These are phyloP conservation scores for Chaetops frenatus DNA, from an alignment of 2,113 vertebrate species.

Conservation along the genomic window DNA sequence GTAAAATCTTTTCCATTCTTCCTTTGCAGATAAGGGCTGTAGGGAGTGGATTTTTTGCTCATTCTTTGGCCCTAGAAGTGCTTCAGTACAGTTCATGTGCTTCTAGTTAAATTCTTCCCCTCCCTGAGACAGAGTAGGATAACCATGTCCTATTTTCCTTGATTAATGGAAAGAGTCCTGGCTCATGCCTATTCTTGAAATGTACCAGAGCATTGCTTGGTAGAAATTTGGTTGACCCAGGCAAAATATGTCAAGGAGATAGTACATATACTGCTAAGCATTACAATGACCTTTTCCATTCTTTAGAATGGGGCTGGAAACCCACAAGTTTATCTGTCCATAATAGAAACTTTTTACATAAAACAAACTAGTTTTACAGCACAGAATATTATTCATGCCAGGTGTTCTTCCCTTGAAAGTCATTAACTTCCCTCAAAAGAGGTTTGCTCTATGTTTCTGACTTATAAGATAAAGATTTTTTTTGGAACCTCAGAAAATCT, in stretches of 20 bases:
- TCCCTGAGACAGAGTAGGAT: not conserved
- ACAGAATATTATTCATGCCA: not conserved
- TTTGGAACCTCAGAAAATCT: not conserved
- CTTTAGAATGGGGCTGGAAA: not conserved
- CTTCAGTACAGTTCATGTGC: not conserved
- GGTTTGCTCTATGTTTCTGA: not conserved
- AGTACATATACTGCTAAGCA: not conserved
- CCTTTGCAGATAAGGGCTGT: not conserved
- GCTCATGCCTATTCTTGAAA: not conserved
- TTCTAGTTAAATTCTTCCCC: not conserved
- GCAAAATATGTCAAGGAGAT: not conserved
- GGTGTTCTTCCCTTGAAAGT: not conserved
- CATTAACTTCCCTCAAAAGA: not conserved
- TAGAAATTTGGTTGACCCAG: not conserved
- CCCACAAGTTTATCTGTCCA: not conserved
- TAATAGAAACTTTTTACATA: not conserved
- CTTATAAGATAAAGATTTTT: not conserved
- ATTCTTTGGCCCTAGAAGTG: not conserved
- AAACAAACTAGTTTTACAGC: not conserved
- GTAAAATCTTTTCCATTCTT: not conserved
- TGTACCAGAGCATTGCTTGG: not conserved
- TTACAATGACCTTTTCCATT: not conserved
- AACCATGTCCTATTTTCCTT: not conserved
- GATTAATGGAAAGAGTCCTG: not conserved
- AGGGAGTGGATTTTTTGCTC: fast-evolving